phyloP scores from a whole-genome alignment of 64 coral and sea anemone species.

The Actinia tenebrosa region DNA sequence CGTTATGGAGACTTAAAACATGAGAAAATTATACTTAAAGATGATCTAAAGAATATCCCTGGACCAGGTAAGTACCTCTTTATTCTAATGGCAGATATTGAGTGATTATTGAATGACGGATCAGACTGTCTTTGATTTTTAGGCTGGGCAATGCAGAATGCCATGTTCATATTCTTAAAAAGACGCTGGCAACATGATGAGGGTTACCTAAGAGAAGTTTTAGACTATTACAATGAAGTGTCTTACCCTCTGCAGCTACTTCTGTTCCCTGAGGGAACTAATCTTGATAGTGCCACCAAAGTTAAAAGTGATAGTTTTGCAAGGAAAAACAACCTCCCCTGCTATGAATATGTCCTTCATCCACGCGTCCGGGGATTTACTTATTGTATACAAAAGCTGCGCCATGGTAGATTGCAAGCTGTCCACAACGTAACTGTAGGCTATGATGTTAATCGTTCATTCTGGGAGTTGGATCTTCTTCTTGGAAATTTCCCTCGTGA shows the following conservation, averaged over 20 bases:
- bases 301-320: slow-evolving; percentile 87
- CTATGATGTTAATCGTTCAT: slow-evolving; percentile 68
- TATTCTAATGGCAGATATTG: too few species aligned
- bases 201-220: slow-evolving; percentile 65
- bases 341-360: slow-evolving; percentile 86
- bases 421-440: slow-evolving; percentile 93
- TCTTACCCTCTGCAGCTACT: slow-evolving; percentile 82
- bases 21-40: slow-evolving; percentile 95
- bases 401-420: slow-evolving; percentile 54
- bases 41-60: slow-evolving; percentile 88
- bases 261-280: slow-evolving; percentile 93
- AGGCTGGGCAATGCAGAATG: slow-evolving; percentile 99
- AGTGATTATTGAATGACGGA: background rate
- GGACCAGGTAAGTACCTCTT: slow-evolving; percentile 52
- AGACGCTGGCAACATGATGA: slow-evolving; percentile 83
- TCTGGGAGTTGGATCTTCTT: slow-evolving; percentile 68
- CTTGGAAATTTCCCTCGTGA: slow-evolving; percentile 73
- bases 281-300: slow-evolving; percentile 54
- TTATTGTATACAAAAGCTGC: slow-evolving; percentile 69
- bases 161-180: slow-evolving; percentile 82
- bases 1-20: slow-evolving; percentile 67
- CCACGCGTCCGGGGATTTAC: slow-evolving; percentile 90
- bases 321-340: slow-evolving; percentile 76
- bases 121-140: background rate
- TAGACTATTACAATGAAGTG: slow-evolving; percentile 71